phyloP scores from a whole-genome alignment of 2,888 invertebrate species.

The Reticulitermes lucifugus region DNA sequence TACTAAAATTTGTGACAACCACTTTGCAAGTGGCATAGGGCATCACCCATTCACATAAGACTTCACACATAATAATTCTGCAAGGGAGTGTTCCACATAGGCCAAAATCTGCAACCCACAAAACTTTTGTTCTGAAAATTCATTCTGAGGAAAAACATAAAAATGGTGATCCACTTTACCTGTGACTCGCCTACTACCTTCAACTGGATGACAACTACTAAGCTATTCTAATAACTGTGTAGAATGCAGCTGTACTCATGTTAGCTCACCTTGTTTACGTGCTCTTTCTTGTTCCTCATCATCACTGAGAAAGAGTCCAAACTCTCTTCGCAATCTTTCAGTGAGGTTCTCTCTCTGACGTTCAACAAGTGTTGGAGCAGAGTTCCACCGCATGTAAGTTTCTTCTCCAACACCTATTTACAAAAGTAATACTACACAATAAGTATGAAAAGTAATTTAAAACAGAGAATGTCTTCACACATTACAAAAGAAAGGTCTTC shows the following conservation, averaged over 20 bases:
- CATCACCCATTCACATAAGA: too few relatives aligned
- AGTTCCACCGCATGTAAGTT: slow-evolving; percentile 70
- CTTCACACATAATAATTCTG: too few relatives aligned
- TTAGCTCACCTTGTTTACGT: slow-evolving; percentile 62
- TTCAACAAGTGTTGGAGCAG: slow-evolving; percentile 87
- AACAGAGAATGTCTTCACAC: not conserved
- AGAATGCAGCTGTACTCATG: not conserved
- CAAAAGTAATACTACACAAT: not conserved
- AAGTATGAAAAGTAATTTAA: not conserved
- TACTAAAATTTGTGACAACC: too few relatives aligned
- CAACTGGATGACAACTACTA: too few relatives aligned
- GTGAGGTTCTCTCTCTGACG: slow-evolving; percentile 89
- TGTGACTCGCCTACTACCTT: too few relatives aligned
- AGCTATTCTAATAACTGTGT: too few relatives aligned
- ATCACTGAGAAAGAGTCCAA: slow-evolving; percentile 78
- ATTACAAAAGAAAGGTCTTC: not conserved
- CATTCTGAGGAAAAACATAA: too few relatives aligned
- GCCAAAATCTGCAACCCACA: too few relatives aligned
- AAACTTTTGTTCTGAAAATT: too few relatives aligned
- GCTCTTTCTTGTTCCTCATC: slow-evolving; percentile 71
- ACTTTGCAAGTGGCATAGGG: too few relatives aligned
- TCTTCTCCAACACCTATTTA: slow-evolving; percentile 44
- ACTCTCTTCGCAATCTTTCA: slow-evolving; percentile 84
- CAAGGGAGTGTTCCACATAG: too few relatives aligned
- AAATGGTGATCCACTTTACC: too few relatives aligned